These are phyloP conservation scores for Euura lappo DNA, from an alignment of 1,140 invertebrate genomes.

Conservation along the genomic window DNA sequence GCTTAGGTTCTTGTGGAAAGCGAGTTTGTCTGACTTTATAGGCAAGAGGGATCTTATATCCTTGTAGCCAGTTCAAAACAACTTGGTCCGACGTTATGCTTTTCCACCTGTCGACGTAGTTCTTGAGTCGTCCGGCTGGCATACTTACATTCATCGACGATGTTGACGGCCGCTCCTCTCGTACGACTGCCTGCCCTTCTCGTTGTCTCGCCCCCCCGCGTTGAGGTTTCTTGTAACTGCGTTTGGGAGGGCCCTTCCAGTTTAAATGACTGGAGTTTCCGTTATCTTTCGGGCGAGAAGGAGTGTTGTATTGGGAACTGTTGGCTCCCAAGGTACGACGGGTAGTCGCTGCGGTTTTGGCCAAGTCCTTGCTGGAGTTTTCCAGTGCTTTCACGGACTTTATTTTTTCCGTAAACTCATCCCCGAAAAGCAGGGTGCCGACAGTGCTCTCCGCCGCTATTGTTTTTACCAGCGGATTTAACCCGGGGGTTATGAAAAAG, in stretches of 20 bases:
- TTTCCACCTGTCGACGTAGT: no score
- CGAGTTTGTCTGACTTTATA: no score
- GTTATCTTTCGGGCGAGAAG: not conserved
- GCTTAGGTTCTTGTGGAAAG: no score
- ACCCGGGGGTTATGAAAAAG: slow-evolving; percentile 13
- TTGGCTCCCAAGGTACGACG: not conserved
- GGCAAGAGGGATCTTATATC: no score
- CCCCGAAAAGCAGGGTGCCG: not conserved
- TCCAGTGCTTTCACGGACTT: slow-evolving; percentile 9
- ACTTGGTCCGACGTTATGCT: no score
- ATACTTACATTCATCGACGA: no score
- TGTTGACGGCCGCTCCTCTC: no score
- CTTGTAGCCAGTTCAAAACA: no score
- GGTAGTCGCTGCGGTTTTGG: not conserved
- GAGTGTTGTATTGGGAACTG: not conserved
- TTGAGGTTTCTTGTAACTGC: not conserved
- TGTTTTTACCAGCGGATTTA: slow-evolving; percentile 14
- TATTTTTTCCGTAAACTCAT: slow-evolving; percentile 2
- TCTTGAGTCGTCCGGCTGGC: no score
- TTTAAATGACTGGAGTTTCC: not conserved
- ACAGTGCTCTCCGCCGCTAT: slow-evolving; percentile 14
- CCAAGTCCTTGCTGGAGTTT: no score
- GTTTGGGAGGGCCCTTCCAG: no score
- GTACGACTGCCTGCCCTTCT: not conserved
- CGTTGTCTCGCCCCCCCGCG: not conserved